Evolutionary conservation across 2,888 invertebrate genomes (phyloP).

Genomic region (Nipponacmea schrenckii): DNA sequence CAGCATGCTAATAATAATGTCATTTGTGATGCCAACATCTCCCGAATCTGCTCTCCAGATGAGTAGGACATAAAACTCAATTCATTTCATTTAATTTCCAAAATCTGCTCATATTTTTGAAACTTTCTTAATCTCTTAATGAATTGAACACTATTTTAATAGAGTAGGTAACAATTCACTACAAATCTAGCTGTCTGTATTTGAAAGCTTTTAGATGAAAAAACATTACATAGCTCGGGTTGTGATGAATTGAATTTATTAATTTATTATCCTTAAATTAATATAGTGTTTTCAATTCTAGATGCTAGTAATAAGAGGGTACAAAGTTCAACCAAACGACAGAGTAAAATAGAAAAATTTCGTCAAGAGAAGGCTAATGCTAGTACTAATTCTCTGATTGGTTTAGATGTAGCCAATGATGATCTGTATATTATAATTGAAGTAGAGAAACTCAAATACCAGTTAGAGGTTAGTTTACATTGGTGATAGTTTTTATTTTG

Average conservation of each 20-base stretch:
- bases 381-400: constrained; percentile 38
- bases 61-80: too few relatives aligned
- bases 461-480: constrained; percentile 55
- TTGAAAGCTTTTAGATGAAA: too few relatives aligned
- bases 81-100: too few relatives aligned
- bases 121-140: too few relatives aligned
- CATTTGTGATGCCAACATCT: too few relatives aligned
- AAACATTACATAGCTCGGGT: too few relatives aligned
- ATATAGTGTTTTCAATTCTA: not conserved
- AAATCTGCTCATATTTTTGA: too few relatives aligned
- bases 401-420: constrained; percentile 55
- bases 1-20: too few relatives aligned
- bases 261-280: not conserved
- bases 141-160: too few relatives aligned
- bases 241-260: not conserved
- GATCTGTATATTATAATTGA: constrained; percentile 63
- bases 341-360: constrained; percentile 58
- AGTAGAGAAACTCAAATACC: constrained; percentile 64
- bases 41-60: too few relatives aligned
- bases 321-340: constrained; percentile 39
- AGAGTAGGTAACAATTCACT: too few relatives aligned
- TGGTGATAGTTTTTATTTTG: not conserved
- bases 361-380: constrained; percentile 55
- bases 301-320: constrained; percentile 34
- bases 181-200: too few relatives aligned